Evolutionary conservation across 1,140 invertebrate species (phyloP).

Genomic region (Rhyacophila brunnea): DNA sequence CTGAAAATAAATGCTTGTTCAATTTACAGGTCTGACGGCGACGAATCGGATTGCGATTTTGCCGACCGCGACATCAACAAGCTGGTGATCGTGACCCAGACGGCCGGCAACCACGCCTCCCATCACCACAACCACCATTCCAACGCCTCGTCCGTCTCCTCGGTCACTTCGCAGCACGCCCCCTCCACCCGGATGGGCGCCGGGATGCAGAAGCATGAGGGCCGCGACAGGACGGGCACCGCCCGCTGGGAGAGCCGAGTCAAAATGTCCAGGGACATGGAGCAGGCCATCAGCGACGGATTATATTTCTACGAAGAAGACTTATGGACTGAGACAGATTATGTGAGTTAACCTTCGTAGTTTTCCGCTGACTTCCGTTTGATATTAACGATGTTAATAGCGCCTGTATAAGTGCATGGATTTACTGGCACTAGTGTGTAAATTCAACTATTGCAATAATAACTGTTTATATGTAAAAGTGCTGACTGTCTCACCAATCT

Average conservation of each 20-base stretch:
- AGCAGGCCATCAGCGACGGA: slow-evolving; percentile 93
- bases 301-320: slow-evolving; percentile 93
- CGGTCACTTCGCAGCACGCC: slow-evolving; percentile 49
- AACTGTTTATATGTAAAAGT: too few species aligned
- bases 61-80: slow-evolving; percentile 93
- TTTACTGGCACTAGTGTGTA: too few species aligned
- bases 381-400: too few species aligned
- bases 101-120: slow-evolving; percentile 40
- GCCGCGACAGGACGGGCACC: slow-evolving; percentile 84
- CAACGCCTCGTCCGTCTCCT: too few species aligned
- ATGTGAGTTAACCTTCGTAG: slow-evolving; percentile 41
- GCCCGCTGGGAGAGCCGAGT: slow-evolving; percentile 69
- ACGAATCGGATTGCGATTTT: slow-evolving; percentile 84
- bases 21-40: slow-evolving; percentile 65
- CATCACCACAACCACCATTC: too few species aligned
- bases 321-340: slow-evolving; percentile 65
- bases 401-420: too few species aligned
- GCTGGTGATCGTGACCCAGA: slow-evolving; percentile 93
- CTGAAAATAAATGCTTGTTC: too few species aligned
- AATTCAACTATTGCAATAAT: too few species aligned
- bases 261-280: slow-evolving; percentile 92
- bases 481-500: too few species aligned
- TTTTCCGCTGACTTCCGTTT: too few species aligned
- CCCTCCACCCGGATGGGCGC: slow-evolving; percentile 76
- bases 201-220: slow-evolving; percentile 76